Percentiles rank a stretch among this genome's conserved stretches.
phyloP scores from a whole-genome alignment of 2,888 invertebrate species.

The Pyrrhopygopsis socrates region DNA sequence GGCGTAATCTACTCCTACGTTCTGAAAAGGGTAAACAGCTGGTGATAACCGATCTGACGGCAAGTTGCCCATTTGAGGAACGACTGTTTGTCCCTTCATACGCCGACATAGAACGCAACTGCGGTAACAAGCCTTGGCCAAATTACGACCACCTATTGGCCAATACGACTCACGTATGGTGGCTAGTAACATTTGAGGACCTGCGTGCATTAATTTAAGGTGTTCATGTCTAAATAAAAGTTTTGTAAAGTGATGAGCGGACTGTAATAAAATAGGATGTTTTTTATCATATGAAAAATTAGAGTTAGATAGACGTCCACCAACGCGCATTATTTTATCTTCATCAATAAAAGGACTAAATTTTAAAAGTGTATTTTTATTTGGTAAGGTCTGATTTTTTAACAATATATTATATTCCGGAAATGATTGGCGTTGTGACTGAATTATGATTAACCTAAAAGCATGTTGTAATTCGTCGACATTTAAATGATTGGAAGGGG shows the following conservation, averaged over 20 bases:
- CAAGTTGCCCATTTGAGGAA: constrained; percentile 81
- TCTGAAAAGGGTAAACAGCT: constrained; percentile 41
- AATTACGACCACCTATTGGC: constrained; percentile 61
- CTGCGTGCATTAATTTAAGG: constrained; percentile 76
- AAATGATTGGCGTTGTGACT: constrained; percentile 41
- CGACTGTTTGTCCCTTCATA: constrained; percentile 65
- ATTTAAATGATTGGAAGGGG: constrained; percentile 5
- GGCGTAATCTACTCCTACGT: constrained; percentile 77
- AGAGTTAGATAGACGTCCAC: constrained; percentile 81
- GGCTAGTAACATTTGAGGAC: constrained; percentile 75
- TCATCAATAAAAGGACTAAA: constrained; percentile 59
- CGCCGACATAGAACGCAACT: constrained; percentile 75
- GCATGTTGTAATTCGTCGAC: constrained; percentile 10
- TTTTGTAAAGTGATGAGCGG: constrained; percentile 76
- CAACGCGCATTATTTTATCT: constrained; percentile 66
- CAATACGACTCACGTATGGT: constrained; percentile 55
- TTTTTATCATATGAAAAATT: constrained; percentile 60
- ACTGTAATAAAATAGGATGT: constrained; percentile 84
- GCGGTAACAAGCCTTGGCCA: constrained; percentile 71
- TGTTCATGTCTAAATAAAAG: constrained; percentile 53
- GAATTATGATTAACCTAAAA: constrained; percentile 33
- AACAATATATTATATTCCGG: constrained; percentile 30
- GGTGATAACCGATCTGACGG: constrained; percentile 41
- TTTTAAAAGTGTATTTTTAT: constrained; percentile 51
- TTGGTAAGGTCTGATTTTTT: constrained; percentile 25